Evolutionary conservation across 2,888 invertebrate species (phyloP), one percentile per base, ranked within the genome.

Genomic region (Andricus curvator): DNA sequence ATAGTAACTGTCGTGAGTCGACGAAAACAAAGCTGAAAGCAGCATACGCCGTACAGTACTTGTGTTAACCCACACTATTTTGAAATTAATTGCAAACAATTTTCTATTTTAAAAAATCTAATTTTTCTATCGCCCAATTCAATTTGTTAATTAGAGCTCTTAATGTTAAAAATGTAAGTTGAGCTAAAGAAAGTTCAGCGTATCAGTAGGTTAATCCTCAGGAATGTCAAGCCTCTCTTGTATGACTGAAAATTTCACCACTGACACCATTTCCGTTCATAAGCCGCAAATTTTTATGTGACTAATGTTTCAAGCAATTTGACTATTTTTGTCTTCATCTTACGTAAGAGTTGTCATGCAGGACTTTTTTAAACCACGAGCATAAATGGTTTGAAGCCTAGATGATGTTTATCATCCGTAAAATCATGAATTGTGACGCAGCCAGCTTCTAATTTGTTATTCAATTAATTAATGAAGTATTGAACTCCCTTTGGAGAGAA

Each of bases 21-120:
- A 29, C 29, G 33, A 56, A 56, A 74, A 74, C 56, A 74, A 68
- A 22, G 25, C 41, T 48, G 41, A 15, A 74, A 51, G 51, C 17
- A 74, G 56, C 20, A 20, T 51, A 29, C 51, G 29, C 1, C 33
- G 20, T 51, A 33, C n/a, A 51, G 51, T n/a, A 51, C 11, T 51
- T 25, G 20, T 48, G 4, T 48, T 29, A 74, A 74, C 9, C 4
- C 20, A 33, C 2, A 11, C 8, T 33, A 56, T 29, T 74, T 56
- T 29, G 44, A 3, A 44, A 70, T 15, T 15, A 44, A 4, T 15
- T 44, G 15, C 15, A 15, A 15, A 4, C 4, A 4, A 4, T 44
- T 44, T 68, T 44, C 22, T 29, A 17, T 13, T 48, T 48, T 48
- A 17, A 5, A 48, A 48, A 17, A 5, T 1, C 17, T 48, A 5